A percentile compares a stretch with the other conserved stretches of the same genome.
These are phyloP conservation scores for Chelonia mydas DNA, from an alignment of 2,797 vertebrate species.

Conservation along the genomic window DNA sequence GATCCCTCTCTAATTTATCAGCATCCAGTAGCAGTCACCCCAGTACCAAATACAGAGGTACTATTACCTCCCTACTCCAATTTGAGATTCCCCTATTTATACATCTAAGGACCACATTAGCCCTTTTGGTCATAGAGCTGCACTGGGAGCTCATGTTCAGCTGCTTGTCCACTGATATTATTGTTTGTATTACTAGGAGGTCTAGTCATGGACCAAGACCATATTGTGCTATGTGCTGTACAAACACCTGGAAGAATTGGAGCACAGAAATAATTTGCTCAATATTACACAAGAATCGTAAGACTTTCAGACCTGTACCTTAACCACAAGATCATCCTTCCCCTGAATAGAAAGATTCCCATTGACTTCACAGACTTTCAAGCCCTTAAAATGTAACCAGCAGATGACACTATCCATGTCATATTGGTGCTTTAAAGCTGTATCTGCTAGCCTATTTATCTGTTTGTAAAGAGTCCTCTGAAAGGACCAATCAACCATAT, in stretches of 20 bases:
- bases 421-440: not conserved
- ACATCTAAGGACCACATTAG: too few species aligned
- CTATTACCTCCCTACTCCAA: not conserved
- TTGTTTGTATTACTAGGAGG: not conserved
- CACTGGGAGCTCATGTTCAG: not conserved
- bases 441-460: not conserved
- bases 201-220: not conserved
- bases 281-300: not conserved
- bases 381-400: too few species aligned
- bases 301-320: not conserved
- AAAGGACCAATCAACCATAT: not conserved
- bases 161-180: not conserved
- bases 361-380: not conserved
- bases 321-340: not conserved
- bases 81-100: too few species aligned
- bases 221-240: not conserved
- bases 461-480: not conserved
- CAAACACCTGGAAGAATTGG: not conserved
- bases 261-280: not conserved
- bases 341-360: not conserved
- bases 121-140: not conserved
- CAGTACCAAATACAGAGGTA: not conserved
- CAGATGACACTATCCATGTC: not conserved
- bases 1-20: not conserved
- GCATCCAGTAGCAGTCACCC: not conserved